Percentiles rank a stretch among this genome's conserved stretches.
Evolutionary conservation across 2,113 vertebrate species (phyloP).

Genomic region (Perca schrenkii): DNA sequence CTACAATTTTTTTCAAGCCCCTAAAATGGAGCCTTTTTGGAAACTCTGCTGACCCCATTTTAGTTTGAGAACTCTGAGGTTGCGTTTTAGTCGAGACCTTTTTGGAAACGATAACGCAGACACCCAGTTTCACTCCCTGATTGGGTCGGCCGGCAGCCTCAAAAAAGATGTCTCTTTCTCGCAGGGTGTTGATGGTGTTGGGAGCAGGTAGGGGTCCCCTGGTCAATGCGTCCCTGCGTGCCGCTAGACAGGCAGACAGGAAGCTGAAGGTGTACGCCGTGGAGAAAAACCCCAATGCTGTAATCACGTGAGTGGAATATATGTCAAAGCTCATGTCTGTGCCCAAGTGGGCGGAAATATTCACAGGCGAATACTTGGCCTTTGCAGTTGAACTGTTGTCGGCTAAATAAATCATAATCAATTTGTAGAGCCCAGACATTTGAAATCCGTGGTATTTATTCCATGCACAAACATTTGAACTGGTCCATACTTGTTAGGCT

Average conservation of each 20-base stretch:
- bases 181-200: conserved; percentile 93
- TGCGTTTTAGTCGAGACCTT: no score
- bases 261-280: conserved; percentile 91
- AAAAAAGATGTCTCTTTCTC: not conserved
- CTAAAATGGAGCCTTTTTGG: no score
- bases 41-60: no score
- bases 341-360: not conserved
- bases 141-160: no score
- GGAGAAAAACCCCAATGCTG: conserved; percentile 94
- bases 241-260: conserved; percentile 89
- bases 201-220: conserved; percentile 92
- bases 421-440: not conserved
- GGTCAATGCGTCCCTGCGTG: conserved; percentile 91
- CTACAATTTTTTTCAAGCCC: no score
- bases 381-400: not conserved
- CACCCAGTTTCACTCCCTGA: no score
- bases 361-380: not conserved
- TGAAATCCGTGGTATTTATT: not conserved
- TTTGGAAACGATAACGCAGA: no score
- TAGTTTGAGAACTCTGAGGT: no score
- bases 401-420: no score
- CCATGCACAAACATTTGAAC: not conserved
- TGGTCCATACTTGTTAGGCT: conserved; percentile 76
- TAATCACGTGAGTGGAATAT: conserved; percentile 89
- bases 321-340: not conserved